These are phyloP conservation scores for Anableps anableps DNA, from an alignment of 2,797 vertebrate species.

Conservation along the genomic window DNA sequence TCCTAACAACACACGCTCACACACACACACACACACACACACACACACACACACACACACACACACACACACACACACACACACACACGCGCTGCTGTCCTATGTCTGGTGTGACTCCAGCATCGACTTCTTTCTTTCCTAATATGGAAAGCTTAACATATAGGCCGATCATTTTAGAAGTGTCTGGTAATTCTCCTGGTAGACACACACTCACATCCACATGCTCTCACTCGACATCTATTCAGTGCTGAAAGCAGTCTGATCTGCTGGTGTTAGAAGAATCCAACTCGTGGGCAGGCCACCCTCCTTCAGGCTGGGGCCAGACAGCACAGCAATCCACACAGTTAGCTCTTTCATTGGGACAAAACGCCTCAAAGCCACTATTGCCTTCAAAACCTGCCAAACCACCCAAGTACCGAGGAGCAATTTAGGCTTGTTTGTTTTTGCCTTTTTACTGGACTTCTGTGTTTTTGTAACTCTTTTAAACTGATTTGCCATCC, in stretches of 20 bases:
- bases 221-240: constrained; percentile 50
- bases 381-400: constrained; percentile 79
- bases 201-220: constrained; percentile 37
- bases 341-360: constrained; percentile 85
- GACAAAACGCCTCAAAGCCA: constrained; percentile 79
- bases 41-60: constrained; percentile 37
- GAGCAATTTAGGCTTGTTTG: constrained; percentile 80
- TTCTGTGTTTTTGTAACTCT: constrained; percentile 77
- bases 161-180: constrained; percentile 49
- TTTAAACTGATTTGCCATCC: constrained; percentile 66
- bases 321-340: constrained; percentile 69
- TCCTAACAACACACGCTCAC: constrained; percentile 33
- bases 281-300: constrained; percentile 58
- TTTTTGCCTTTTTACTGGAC: constrained; percentile 77
- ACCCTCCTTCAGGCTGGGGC: constrained; percentile 59
- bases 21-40: constrained; percentile 21
- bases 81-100: constrained; percentile 39
- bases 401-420: constrained; percentile 83
- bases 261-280: constrained; percentile 66
- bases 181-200: constrained; percentile 51
- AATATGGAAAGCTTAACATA: constrained; percentile 73
- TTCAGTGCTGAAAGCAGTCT: constrained; percentile 60
- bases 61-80: constrained; percentile 27
- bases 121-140: constrained; percentile 56
- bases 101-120: constrained; percentile 43